Percentiles rank a stretch among this genome's conserved stretches.
Evolutionary conservation across 2,888 invertebrate genomes (phyloP).

Genomic region (Glaucopsyche alexis): DNA sequence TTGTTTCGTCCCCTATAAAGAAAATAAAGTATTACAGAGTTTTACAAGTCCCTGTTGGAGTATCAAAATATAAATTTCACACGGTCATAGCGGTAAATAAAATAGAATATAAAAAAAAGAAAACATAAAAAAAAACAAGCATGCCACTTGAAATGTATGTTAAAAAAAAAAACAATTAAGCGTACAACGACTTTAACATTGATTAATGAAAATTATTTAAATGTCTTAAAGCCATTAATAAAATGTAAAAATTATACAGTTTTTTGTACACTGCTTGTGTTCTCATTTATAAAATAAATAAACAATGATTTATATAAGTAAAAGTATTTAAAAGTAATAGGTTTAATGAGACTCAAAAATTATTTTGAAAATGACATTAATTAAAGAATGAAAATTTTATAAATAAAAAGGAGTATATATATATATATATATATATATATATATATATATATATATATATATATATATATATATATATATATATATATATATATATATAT

Average conservation of each 20-base stretch:
- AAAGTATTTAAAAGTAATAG: not conserved
- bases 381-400: not conserved
- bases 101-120: too few species aligned
- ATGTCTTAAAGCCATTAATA: not conserved
- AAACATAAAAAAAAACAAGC: not conserved
- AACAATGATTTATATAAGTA: conserved; percentile 7
- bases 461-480: too few species aligned
- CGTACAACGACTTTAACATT: not conserved
- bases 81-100: too few species aligned
- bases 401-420: too few species aligned
- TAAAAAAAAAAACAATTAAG: conserved; percentile 1
- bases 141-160: not conserved
- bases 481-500: too few species aligned
- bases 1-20: too few species aligned
- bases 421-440: too few species aligned
- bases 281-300: conserved; percentile 6
- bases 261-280: not conserved
- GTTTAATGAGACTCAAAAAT: too few species aligned
- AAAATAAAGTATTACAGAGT: too few species aligned
- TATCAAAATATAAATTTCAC: too few species aligned
- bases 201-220: conserved; percentile 11
- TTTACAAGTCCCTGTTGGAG: too few species aligned
- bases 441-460: too few species aligned
- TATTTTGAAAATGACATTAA: not conserved
- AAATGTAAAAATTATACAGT: conserved; percentile 17